Conservation (phyloP, 2,888 invertebrate genomes). For the Tetropium fuscum region DNA sequence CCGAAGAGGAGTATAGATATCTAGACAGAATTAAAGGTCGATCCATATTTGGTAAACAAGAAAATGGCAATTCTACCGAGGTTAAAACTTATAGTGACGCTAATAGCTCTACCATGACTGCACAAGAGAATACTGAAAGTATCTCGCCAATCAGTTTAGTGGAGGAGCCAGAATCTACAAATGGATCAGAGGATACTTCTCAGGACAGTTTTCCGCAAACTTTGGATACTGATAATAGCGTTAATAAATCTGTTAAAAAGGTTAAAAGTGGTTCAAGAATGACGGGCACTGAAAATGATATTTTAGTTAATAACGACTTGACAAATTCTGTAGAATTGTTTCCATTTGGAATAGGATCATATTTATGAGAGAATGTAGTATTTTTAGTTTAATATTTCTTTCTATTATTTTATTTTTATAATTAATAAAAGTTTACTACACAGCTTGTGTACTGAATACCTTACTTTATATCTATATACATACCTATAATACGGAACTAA, state of each 20-base stretch:
- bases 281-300: background rate
- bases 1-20: slow-evolving; percentile 38
- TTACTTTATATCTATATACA: no score
- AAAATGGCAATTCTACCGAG: slow-evolving; percentile 19
- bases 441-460: no score
- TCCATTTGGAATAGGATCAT: slow-evolving; percentile 46
- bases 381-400: no score
- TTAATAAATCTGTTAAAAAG: slow-evolving; percentile 8
- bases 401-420: no score
- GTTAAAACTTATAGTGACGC: slow-evolving; percentile 15
- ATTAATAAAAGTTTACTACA: no score
- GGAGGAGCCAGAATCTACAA: slow-evolving; percentile 22
- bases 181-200: slow-evolving; percentile 21
- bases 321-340: slow-evolving; percentile 44
- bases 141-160: slow-evolving; percentile 1
- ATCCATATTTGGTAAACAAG: slow-evolving; percentile 49
- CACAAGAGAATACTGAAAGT: slow-evolving; percentile 19
- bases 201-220: slow-evolving; percentile 26
- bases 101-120: background rate
- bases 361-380: no score
- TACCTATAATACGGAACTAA: no score
- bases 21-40: slow-evolving; percentile 44
- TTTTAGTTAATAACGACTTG: slow-evolving; percentile 36
- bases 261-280: background rate
- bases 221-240: slow-evolving; percentile 14